Base-by-base conservation (phyloP, 2,888 invertebrate species). In the Esperia sulphurella region DNA sequence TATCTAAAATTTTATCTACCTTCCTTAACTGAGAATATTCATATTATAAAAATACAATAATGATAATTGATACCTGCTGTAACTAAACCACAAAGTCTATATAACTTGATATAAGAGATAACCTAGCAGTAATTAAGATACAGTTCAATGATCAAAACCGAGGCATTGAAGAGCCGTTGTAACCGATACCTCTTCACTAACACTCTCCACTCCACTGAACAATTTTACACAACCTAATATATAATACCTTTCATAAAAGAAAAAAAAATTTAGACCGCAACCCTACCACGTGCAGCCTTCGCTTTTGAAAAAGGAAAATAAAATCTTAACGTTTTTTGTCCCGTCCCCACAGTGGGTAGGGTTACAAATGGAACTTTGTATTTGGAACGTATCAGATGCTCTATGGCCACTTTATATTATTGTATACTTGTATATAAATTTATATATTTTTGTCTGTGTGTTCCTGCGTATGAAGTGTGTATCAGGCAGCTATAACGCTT, bases 261-360 rank as follows among this genome's bases (percentile, higher is more conserved):
- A 79, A 83, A 82, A 80, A 79, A 75, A 64, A 49, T 51, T 54
- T 73, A 67, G 76, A 85, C 88, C 88, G 82, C 88, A 86, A 81
- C 70, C 78, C 83, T 68, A 88, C 87, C 88, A 89, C 88, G 88
- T 89, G 88, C 84, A 89, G 65, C 65, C 73, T 71, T 71, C 62
- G 68, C 57, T 71, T 72, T 72, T 69, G 66, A 75, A 79, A 81
- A 79, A 70, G 21, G 67, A 75, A 77, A 59, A 77, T 75, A 78
- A 75, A 75, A 73, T 71, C 68, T 68, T 69, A 6, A n/a, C 14
- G 30, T n/a, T 35, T 85, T 87, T 85, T 80, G 77, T 68, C 68
- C 67, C 73, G 63, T 76, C 79, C 76, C 79, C 69, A 60, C 70
- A 69, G 52, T 64, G 79, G 80, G 74, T 88, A 83, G 83, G 82